Conservation (phyloP, 2,888 invertebrate genomes). For the Orthosia cruda region DNA sequence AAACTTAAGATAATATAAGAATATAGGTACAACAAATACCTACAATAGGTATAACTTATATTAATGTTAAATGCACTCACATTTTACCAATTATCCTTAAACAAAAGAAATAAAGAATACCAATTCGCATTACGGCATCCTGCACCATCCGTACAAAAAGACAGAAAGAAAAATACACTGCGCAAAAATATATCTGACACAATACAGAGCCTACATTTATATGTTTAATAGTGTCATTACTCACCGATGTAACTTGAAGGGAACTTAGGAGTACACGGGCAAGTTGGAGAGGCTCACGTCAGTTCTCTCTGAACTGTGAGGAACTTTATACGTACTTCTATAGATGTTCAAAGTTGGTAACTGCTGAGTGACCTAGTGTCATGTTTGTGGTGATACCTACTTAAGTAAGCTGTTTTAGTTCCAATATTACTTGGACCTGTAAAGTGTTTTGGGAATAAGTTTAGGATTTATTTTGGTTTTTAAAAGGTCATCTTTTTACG, state of each 20-base stretch:
- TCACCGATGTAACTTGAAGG: slow-evolving; percentile 65
- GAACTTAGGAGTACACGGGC: slow-evolving; percentile 44
- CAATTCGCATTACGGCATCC: slow-evolving; percentile 32
- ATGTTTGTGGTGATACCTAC: slow-evolving; percentile 6
- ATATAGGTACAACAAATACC: not conserved
- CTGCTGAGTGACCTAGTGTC: slow-evolving; percentile 33
- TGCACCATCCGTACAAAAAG: slow-evolving; percentile 10
- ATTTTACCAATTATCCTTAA: not conserved
- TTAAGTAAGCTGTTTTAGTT: not conserved
- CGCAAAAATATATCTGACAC: slow-evolving; percentile 54
- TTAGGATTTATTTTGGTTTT: not conserved
- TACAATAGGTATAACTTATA: not conserved
- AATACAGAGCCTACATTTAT: slow-evolving; percentile 67
- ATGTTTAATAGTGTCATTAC: slow-evolving; percentile 69
- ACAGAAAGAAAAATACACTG: slow-evolving; percentile 27
- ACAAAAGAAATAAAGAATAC: slow-evolving; percentile 10
- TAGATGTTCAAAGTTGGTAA: slow-evolving; percentile 31
- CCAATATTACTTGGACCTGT: not conserved
- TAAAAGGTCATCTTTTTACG: not conserved
- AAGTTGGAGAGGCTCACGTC: slow-evolving; percentile 48
- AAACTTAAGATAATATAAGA: not conserved
- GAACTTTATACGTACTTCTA: slow-evolving; percentile 38
- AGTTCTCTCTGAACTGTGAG: slow-evolving; percentile 30
- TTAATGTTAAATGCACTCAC: not conserved
- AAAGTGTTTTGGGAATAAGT: not conserved